These are phyloP conservation scores for Mesocricetus auratus DNA, from an alignment of 2,113 vertebrate species.

Conservation along the genomic window DNA sequence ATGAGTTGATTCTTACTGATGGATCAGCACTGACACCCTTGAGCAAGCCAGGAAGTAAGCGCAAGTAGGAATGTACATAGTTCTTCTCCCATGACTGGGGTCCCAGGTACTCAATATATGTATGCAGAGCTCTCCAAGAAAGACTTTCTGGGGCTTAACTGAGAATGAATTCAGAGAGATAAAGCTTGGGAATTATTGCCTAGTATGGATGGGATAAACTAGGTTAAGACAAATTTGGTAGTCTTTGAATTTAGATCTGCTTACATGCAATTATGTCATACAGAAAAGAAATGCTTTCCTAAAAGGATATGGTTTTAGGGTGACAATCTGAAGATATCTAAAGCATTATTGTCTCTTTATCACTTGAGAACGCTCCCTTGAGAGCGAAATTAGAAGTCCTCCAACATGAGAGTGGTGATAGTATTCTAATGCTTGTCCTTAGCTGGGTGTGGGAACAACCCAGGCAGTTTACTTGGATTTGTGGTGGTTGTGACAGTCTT, in stretches of 20 bases:
- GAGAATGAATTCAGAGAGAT: not conserved
- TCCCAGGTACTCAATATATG: too few relatives aligned
- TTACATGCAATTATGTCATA: not conserved
- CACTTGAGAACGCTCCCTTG: not conserved
- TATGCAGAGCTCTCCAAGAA: too few relatives aligned
- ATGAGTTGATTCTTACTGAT: not conserved
- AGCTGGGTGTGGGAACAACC: not conserved
- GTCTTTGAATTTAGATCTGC: not conserved
- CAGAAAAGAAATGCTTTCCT: conserved; percentile 41
- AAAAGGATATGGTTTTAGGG: not conserved
- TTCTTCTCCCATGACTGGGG: not conserved
- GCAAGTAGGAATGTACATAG: too few relatives aligned
- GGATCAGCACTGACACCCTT: not conserved
- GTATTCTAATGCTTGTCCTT: not conserved
- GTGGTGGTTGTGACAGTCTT: conserved; percentile 16
- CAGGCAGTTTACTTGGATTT: not conserved
- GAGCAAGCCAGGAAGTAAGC: not conserved
- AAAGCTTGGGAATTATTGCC: not conserved
- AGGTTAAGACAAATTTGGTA: not conserved
- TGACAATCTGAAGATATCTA: not conserved
- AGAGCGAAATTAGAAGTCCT: not conserved
- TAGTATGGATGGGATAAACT: not conserved
- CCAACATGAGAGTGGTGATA: not conserved
- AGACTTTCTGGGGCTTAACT: not conserved
- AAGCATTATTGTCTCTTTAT: not conserved